phyloP scores from a whole-genome alignment of 2,888 invertebrate genomes.

The Orchesellides sinensis region DNA sequence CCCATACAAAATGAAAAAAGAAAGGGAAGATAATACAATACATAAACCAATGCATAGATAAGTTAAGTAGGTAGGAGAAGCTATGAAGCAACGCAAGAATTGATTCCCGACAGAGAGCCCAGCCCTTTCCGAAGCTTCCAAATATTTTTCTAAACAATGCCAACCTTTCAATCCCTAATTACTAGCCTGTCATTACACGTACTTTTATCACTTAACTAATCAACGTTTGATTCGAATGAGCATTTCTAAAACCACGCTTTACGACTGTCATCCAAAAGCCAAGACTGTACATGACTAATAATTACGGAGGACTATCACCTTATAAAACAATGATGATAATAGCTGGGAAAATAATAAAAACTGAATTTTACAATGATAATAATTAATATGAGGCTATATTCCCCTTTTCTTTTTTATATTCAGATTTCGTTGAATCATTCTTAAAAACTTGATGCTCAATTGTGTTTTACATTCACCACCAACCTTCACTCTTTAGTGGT shows the following conservation, averaged over 20 bases:
- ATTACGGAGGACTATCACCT: constrained; percentile 30
- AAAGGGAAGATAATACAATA: neutral
- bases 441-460: neutral
- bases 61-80: too few relatives aligned
- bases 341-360: constrained; percentile 30
- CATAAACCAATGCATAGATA: neutral
- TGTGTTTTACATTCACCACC: neutral
- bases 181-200: constrained; percentile 6
- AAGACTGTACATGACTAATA: constrained; percentile 39
- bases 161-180: constrained; percentile 6
- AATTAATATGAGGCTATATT: constrained; percentile 32
- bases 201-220: constrained; percentile 48
- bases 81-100: constrained; percentile 52
- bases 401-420: constrained; percentile 35
- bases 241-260: too few relatives aligned
- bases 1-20: neutral
- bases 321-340: constrained; percentile 30
- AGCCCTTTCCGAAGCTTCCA: constrained; percentile 46
- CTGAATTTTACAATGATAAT: constrained; percentile 30
- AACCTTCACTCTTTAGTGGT: neutral
- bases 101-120: constrained; percentile 46
- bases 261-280: too few relatives aligned
- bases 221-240: constrained; percentile 17
- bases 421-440: neutral
- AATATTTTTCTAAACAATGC: constrained; percentile 20